Evolutionary conservation across 2,888 invertebrate genomes (phyloP), one percentile per base, ranked within the genome.

Genomic region (Dexiosoma caninum): DNA sequence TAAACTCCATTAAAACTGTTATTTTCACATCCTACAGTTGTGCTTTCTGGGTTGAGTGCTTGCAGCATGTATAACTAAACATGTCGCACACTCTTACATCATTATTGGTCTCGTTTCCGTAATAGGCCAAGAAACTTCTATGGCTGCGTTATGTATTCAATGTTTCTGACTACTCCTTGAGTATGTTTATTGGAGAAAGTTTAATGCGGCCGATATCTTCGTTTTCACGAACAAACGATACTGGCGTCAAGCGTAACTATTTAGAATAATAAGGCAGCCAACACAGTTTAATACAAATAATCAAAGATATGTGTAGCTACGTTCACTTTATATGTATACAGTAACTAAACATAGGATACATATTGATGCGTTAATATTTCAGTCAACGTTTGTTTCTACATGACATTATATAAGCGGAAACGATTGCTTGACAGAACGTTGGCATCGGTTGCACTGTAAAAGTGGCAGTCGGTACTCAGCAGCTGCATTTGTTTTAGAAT

Each of bases 241-340:
- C 51, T 51, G 32, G 10, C 42, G 59, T 42, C 59, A 35, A 46
- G 40, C 66, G 40, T 37, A 66, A 40, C 67, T 75, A 35, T 75
- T 75, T 75, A 75, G 42, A 51, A 75, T 75, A 67, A 75, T 75
- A 42, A 67, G 67, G 8, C 40, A 66, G 49, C n/a, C 59, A 75
- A 40, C 35, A 44, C 16, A 12, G 46, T 10, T 44, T 21, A 19
- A 49, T 19, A 23, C n/a, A 49, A 12, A 10, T 9, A 46, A 23
- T 12, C 5, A 46, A 23, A 27, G 23, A n/a, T 2, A 12, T 49
- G 12, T 2, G 2, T 8, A 6, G 4, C 19, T 49, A 2, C 2
- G 14, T 27, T 14, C 12, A n/a, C n/a, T n/a, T n/a, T n/a, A n/a
- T n/a, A n/a, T n/a, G n/a, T n/a, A n/a, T n/a, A n/a, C n/a, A n/a